These are phyloP conservation scores for Hyppa rectilinea DNA, from an alignment of 2,888 invertebrate genomes.

Conservation along the genomic window DNA sequence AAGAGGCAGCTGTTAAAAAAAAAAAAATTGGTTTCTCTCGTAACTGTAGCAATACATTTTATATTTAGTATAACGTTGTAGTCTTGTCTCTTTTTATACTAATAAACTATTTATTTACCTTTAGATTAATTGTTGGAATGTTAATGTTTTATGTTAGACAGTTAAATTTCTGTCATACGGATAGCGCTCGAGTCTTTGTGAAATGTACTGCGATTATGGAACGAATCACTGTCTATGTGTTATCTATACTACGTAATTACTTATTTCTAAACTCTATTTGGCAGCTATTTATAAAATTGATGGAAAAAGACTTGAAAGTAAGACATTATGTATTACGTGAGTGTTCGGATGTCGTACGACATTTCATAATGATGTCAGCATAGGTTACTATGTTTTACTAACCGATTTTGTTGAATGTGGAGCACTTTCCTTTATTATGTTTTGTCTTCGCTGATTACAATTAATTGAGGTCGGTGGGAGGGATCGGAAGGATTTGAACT, in stretches of 20 bases:
- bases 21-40: constrained; percentile 81
- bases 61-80: constrained; percentile 78
- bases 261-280: constrained; percentile 24
- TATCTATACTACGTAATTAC: constrained; percentile 36
- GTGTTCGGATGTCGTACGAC: constrained; percentile 42
- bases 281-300: constrained; percentile 39
- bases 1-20: constrained; percentile 72
- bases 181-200: constrained; percentile 60
- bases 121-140: constrained; percentile 84
- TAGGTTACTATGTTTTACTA: constrained; percentile 55
- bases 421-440: constrained; percentile 42
- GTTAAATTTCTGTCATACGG: constrained; percentile 67
- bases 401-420: constrained; percentile 67
- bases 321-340: constrained; percentile 54
- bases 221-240: constrained; percentile 35
- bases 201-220: constrained; percentile 57
- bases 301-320: constrained; percentile 48
- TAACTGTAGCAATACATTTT: constrained; percentile 80
- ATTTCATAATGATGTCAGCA: constrained; percentile 61
- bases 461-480: constrained; percentile 43
- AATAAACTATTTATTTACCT: constrained; percentile 79
- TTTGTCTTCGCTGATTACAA: constrained; percentile 45
- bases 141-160: constrained; percentile 80
- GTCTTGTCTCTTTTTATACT: constrained; percentile 76
- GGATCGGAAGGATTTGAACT: constrained; percentile 37